Evolutionary conservation across 2,888 invertebrate species (phyloP), one percentile per base, ranked within the genome.

Genomic region (Ashinkailepas kermadecensis): DNA sequence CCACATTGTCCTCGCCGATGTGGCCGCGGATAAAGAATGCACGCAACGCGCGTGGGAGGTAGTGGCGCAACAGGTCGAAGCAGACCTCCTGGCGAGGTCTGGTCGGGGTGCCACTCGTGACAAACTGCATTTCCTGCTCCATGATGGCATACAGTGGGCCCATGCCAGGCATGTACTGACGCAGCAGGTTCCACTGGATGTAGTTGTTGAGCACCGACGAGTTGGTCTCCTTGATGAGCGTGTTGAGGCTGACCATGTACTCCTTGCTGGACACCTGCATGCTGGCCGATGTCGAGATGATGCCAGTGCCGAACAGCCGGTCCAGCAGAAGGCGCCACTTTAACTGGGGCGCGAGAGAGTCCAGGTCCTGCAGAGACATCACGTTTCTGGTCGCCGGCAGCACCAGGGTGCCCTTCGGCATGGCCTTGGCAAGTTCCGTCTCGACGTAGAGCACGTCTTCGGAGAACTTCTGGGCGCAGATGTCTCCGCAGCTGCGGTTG

Each of bases 1-100:
- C 57, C n/a, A 78, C 78, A 25, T 78, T 78, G 21, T 56, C n/a
- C n/a, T 58, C 78, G n/a, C 78, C 78, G 12, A 78, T 78, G 78
- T 78, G 78, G 13, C n/a, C 78, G 11, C 3, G 4, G 58, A 78
- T 58, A 23, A 78, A 78, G 23, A 78, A 58, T n/a, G 78, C 78
- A 1, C 78, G 57, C 57, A 78, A 6, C 21, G 78, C 57, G 8
- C 78, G n/a, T 0, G 78, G 58, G 23, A 78, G 23, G 58, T 78
- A 78, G 57, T 56, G 57, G 7, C 58, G 78, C 23, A 78, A 10
- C 57, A 78, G 12, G 23, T 78, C 78, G 25, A 23, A 58, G 78
- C 78, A 78, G 57, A 58, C n/a, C 57, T 18, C 58, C 23, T 58
- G n/a, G 57, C 57, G 78, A n/a, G 78, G 58, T n/a, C 18, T 56